Evolutionary conservation across 64 coral and sea anemone genomes (phyloP).

Genomic region (Actinia equina): DNA sequence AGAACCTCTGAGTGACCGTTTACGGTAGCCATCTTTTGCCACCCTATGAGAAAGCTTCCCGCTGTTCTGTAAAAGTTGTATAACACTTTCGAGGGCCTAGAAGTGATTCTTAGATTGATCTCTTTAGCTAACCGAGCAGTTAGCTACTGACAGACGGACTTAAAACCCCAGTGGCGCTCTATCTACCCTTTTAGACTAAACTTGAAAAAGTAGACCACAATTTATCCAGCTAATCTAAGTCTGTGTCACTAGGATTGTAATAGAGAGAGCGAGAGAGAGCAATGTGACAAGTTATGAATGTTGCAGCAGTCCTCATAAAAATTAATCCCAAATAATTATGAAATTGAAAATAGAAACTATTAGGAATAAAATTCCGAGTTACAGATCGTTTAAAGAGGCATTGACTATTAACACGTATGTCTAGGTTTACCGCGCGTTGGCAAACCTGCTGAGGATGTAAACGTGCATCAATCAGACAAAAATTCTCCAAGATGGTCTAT

Average conservation of each 20-base stretch:
- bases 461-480: not conserved
- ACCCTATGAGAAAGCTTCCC: conserved; percentile 2
- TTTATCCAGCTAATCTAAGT: not conserved
- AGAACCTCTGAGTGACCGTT: not conserved
- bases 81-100: not conserved
- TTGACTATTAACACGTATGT: conserved; percentile 81
- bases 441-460: not conserved
- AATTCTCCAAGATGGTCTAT: not conserved
- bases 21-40: not conserved
- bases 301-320: not conserved
- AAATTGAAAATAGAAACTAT: conserved; percentile 9
- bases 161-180: not conserved
- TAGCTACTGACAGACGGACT: not conserved
- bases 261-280: not conserved
- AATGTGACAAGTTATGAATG: conserved; percentile 1
- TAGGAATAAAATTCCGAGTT: conserved; percentile 41
- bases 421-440: conserved; percentile 28
- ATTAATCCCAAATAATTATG: not conserved
- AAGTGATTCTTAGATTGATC: not conserved
- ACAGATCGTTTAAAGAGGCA: conserved; percentile 67
- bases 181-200: not conserved
- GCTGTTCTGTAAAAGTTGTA: not conserved
- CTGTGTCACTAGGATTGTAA: not conserved
- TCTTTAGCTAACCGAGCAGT: not conserved
- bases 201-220: not conserved